These are phyloP conservation scores for Smithornis capensis DNA, from an alignment of 2,113 vertebrate genomes.

Conservation along the genomic window DNA sequence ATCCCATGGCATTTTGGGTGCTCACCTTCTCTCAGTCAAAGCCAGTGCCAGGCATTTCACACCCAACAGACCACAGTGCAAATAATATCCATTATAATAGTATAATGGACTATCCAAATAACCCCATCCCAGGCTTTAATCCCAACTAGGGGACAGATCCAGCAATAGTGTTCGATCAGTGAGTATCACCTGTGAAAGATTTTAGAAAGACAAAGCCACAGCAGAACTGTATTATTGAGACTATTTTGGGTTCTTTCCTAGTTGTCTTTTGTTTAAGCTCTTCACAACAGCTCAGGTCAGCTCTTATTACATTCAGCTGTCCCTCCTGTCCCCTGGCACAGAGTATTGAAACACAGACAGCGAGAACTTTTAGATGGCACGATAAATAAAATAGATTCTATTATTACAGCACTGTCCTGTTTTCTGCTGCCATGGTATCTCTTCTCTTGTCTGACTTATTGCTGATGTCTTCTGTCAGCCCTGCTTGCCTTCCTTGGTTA, in stretches of 20 bases:
- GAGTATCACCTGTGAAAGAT: not conserved
- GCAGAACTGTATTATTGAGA: not conserved
- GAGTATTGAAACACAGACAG: not conserved
- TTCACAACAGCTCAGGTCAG: slow-evolving; percentile 22
- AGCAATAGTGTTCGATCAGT: not conserved
- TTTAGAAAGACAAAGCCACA: not conserved
- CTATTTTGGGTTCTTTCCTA: not conserved
- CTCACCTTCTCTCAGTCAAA: not conserved
- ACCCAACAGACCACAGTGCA: not conserved
- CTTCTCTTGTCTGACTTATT: slow-evolving; percentile 28
- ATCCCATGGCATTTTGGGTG: accelerated
- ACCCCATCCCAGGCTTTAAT: not conserved
- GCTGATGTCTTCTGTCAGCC: slow-evolving; percentile 55
- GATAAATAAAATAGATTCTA: slow-evolving; percentile 46
- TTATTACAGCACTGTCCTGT: slow-evolving; percentile 21
- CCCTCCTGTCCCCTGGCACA: slow-evolving; percentile 12
- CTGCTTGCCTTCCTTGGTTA: not conserved
- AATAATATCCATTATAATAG: accelerated
- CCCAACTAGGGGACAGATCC: not conserved
- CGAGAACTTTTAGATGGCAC: not conserved
- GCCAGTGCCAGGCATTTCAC: not conserved
- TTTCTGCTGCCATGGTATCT: slow-evolving; percentile 37
- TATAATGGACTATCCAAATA: accelerated
- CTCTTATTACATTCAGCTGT: slow-evolving; percentile 14
- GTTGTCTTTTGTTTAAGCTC: not conserved